Percentiles rank a stretch among this genome's conserved stretches.
These are phyloP conservation scores for Tyto alba DNA, from an alignment of 2,113 vertebrate genomes.

Conservation along the genomic window DNA sequence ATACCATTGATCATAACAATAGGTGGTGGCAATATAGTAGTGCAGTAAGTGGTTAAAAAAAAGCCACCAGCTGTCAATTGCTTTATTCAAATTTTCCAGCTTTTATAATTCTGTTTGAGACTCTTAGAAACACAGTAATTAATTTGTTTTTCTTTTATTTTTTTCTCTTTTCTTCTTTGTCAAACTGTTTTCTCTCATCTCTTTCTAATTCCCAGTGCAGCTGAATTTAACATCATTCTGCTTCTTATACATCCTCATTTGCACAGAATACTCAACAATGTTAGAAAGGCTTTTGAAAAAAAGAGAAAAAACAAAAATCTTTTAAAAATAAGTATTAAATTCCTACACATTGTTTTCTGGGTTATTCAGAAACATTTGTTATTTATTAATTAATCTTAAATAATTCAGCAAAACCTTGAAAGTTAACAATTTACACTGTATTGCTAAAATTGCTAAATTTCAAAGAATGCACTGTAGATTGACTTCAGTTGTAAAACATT, in stretches of 20 bases:
- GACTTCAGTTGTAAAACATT: not conserved
- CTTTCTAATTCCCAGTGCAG: not conserved
- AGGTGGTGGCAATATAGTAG: not conserved
- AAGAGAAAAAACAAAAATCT: not conserved
- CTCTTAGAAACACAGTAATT: not conserved
- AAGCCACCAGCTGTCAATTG: not conserved
- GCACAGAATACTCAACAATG: not conserved
- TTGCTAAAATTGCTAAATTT: not conserved
- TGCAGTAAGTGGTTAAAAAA: not conserved
- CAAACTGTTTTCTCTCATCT: not conserved
- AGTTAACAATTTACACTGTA: not conserved
- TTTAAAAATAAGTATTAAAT: not conserved
- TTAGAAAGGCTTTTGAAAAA: not conserved
- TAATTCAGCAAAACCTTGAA: not conserved
- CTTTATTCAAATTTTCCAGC: not conserved
- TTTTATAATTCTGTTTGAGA: not conserved
- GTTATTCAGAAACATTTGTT: not conserved
- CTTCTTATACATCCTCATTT: not conserved
- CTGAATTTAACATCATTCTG: not conserved
- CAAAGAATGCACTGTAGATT: not conserved
- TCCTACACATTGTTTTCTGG: not conserved
- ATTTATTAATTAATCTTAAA: not conserved
- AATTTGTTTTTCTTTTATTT: not conserved
- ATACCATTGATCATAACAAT: slow-evolving; percentile 12
- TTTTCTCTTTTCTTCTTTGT: not conserved